Base-by-base conservation (phyloP, 2,113 vertebrate genomes). In the Cynoglossus semilaevis region DNA sequence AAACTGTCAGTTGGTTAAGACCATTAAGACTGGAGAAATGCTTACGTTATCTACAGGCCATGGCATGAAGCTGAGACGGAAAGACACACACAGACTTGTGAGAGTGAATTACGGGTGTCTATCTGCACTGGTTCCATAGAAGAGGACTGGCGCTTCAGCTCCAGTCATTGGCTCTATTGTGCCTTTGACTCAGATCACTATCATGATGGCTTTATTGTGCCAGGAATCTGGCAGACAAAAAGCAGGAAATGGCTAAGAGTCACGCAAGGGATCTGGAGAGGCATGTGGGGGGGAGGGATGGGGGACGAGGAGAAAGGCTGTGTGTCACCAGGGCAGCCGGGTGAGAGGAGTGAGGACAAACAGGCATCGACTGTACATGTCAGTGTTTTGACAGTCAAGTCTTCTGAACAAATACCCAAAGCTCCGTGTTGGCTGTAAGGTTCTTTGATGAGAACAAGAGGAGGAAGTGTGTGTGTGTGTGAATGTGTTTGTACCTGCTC, bases 401-500 rank as follows among this genome's bases (percentile, higher is more conserved):
- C 18, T 0, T 47, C 36, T 19, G 18, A 35, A 56, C 8, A 49
- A 51, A 36, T n/a, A 43, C 49, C 11, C 2, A 17, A 1, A 16
- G 44, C 12, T 43, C 8, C 0, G 35, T 29, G 37, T 45, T 43
- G 37, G 12, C 1, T 34, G 41, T 56, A 13, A 17, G 52, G 47
- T 2, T 60, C 36, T 22, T 58, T 37, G 34, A 51, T 8, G n/a
- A 54, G 51, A 16, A 40, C 8, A 11, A 37, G n/a, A 35, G 48
- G 35, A 17, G 37, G 17, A 29, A 9, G 40, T 14, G 15, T 34
- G 15, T 11, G n/a, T 7, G 40, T 14, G 15, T 34, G 16, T 19
- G 50, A 44, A 52, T 59, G 51, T 43, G 58, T 64, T 41, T 47
- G 62, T 88, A 95, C 95, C 93, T 96, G 95, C 75, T 96, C 94